These are phyloP conservation scores for Takifugu flavidus DNA, from an alignment of 2,113 vertebrate genomes.

Conservation along the genomic window DNA sequence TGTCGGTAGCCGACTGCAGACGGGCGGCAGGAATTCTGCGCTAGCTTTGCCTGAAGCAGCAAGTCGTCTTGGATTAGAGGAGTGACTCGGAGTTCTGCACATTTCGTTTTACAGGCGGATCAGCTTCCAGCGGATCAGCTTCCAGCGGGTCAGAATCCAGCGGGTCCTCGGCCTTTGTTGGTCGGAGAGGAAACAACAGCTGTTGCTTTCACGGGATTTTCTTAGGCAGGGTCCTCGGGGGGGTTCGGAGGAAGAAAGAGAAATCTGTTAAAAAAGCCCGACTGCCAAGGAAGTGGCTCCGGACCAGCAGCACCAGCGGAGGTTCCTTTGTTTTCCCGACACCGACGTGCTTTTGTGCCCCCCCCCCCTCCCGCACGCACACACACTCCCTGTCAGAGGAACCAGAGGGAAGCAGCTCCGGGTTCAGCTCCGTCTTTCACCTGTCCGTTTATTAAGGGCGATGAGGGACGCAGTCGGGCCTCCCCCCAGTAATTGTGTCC, in stretches of 20 bases:
- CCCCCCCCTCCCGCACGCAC: not conserved
- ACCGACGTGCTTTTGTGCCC: constrained; percentile 13
- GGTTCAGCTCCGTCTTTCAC: constrained; percentile 65
- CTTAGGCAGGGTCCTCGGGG: constrained; percentile 76
- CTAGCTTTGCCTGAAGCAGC: constrained; percentile 37
- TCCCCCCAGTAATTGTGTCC: constrained; percentile 70
- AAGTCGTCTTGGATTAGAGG: constrained; percentile 43
- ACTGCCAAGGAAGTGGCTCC: constrained; percentile 69
- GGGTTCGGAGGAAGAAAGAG: constrained; percentile 60
- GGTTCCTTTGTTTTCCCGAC: no score
- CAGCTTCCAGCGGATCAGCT: constrained; percentile 63
- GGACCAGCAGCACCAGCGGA: constrained; percentile 35
- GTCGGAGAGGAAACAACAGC: constrained; percentile 81
- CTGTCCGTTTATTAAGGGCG: constrained; percentile 76
- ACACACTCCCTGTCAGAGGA: constrained; percentile 17
- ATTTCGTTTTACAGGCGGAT: constrained; percentile 56
- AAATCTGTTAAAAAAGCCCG: no score
- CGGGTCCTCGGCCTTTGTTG: constrained; percentile 67
- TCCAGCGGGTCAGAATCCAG: constrained; percentile 69
- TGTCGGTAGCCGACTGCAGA: no score
- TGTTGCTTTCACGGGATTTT: constrained; percentile 91
- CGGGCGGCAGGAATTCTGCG: not conserved
- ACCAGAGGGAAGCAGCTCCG: constrained; percentile 59
- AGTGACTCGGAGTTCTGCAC: constrained; percentile 13
- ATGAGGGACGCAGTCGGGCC: constrained; percentile 82